Conservation (phyloP, 2,113 vertebrate genomes). For the Zapornia atra region DNA sequence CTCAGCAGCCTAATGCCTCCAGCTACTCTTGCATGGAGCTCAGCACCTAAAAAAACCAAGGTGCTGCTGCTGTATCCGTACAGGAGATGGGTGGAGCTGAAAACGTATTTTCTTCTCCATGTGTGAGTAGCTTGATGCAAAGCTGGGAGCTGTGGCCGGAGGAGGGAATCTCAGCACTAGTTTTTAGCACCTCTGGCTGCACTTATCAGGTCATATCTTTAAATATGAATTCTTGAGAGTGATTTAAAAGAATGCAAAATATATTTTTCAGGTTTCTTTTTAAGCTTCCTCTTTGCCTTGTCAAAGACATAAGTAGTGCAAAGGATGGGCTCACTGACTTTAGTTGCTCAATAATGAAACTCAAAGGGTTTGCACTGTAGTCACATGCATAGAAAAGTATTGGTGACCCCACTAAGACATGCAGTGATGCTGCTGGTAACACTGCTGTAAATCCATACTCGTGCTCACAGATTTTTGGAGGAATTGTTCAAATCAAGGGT, state of each 20-base stretch:
- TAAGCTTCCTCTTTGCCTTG: background rate
- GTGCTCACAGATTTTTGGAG: background rate
- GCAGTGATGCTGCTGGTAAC: background rate
- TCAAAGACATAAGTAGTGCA: background rate
- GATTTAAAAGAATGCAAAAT: background rate
- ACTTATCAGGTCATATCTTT: background rate
- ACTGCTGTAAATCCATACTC: background rate
- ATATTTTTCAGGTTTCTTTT: background rate
- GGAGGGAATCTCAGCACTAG: background rate
- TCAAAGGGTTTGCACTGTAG: background rate
- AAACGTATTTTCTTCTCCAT: background rate
- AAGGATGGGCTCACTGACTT: background rate
- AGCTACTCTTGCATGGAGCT: background rate
- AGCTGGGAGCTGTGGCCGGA: background rate
- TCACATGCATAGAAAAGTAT: background rate
- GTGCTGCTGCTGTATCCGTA: background rate
- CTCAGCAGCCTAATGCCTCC: background rate
- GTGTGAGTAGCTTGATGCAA: background rate
- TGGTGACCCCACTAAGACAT: background rate
- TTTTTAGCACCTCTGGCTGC: background rate
- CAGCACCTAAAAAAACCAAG: background rate
- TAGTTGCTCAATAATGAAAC: background rate
- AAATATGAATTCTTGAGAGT: background rate
- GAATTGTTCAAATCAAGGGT: background rate
- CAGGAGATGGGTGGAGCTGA: background rate